Evolutionary conservation across 2,888 invertebrate genomes (phyloP).

Genomic region (Neoitamus cyanurus): DNA sequence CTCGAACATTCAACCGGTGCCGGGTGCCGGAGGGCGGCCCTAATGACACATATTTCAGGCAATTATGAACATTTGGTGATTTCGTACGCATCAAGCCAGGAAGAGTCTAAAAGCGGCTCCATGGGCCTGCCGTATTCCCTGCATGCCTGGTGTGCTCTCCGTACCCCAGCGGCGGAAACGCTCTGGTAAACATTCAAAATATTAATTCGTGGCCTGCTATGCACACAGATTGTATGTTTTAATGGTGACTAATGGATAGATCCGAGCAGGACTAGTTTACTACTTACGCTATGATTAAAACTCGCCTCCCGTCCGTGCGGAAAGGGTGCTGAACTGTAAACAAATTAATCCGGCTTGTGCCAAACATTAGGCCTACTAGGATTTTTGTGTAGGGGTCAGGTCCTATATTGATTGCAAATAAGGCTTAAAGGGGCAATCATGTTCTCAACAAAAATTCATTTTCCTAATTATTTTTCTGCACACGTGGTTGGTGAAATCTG

Average conservation of each 20-base stretch:
- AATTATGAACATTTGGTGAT: conserved; percentile 52
- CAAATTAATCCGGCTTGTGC: background rate
- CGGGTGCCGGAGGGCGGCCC: conserved; percentile 21
- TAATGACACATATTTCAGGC: conserved; percentile 50
- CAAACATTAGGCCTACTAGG: background rate
- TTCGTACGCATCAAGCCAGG: background rate
- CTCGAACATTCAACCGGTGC: conserved; percentile 1
- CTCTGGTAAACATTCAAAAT: conserved; percentile 38
- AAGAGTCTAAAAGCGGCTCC: background rate
- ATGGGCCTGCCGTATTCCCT: background rate
- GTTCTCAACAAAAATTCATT: too few relatives aligned
- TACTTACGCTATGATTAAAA: conserved; percentile 22
- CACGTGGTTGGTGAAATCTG: too few relatives aligned
- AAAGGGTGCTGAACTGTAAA: background rate
- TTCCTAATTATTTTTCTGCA: too few relatives aligned
- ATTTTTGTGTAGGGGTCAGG: background rate
- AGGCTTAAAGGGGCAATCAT: too few relatives aligned
- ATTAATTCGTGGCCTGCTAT: conserved; percentile 43
- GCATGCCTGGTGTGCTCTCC: background rate
- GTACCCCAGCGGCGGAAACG: background rate
- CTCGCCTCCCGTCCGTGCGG: background rate
- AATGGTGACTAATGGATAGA: conserved; percentile 48
- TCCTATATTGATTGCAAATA: too few relatives aligned
- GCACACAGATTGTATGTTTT: conserved; percentile 49
- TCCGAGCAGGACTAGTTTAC: conserved; percentile 15